Evolutionary conservation across 2,113 vertebrate genomes (phyloP).

Genomic region (Pygoscelis antarcticus): DNA sequence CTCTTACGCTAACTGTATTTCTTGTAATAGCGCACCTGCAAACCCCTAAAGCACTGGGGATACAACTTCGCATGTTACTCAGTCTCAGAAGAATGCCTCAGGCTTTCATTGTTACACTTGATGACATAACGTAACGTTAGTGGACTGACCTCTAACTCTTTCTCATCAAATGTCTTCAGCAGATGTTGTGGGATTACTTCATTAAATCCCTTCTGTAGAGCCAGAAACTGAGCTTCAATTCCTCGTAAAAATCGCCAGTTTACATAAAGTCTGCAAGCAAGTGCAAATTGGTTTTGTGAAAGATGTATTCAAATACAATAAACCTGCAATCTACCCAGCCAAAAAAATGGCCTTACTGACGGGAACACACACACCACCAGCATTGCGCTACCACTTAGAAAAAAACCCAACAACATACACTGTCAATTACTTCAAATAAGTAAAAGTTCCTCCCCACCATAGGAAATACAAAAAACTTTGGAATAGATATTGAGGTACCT

Average conservation of each 20-base stretch:
- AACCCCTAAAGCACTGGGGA: background rate
- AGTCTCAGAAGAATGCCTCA: background rate
- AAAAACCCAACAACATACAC: background rate
- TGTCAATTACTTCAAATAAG: background rate
- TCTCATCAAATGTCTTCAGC: conserved; percentile 97
- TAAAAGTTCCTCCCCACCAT: accelerated
- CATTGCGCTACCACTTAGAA: background rate
- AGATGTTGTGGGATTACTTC: conserved; percentile 99
- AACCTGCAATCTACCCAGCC: background rate
- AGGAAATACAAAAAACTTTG: background rate
- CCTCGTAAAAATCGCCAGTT: conserved; percentile 99
- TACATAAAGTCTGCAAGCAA: conserved; percentile 87
- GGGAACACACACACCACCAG: background rate
- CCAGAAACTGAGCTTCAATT: conserved; percentile 97
- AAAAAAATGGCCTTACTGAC: background rate
- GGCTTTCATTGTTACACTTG: background rate
- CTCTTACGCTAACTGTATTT: background rate
- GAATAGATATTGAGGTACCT: conserved; percentile 64
- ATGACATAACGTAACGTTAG: background rate
- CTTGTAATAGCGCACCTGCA: background rate
- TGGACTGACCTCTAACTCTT: conserved; percentile 92
- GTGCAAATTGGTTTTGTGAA: background rate
- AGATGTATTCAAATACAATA: background rate
- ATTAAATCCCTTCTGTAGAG: conserved; percentile 98
- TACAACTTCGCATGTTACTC: background rate